These are phyloP conservation scores for Ptychadena robeensis DNA, from an alignment of 2,797 vertebrate species.

Conservation along the genomic window DNA sequence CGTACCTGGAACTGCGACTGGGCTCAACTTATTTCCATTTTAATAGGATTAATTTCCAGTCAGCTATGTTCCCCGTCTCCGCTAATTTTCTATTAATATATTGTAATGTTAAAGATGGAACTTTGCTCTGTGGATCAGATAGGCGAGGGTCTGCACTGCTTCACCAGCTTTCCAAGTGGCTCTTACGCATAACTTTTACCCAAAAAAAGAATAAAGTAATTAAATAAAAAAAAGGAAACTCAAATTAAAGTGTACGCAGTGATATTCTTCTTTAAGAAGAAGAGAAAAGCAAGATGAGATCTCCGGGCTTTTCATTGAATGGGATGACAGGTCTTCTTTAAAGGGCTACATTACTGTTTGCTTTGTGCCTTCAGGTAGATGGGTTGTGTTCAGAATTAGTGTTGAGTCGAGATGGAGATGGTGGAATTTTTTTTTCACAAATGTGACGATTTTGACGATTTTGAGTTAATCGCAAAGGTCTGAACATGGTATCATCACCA, in stretches of 20 bases:
- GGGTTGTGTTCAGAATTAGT: too few relatives aligned
- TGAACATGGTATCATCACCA: too few relatives aligned
- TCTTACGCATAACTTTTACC: neutral
- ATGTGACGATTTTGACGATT: too few relatives aligned
- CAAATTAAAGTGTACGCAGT: neutral
- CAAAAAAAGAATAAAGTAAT: neutral
- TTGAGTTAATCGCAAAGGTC: too few relatives aligned
- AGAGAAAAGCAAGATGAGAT: neutral
- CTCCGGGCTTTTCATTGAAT: too few relatives aligned
- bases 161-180: neutral
- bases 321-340: too few relatives aligned
- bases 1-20: conserved; percentile 15
- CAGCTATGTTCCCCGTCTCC: neutral
- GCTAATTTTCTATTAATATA: conserved; percentile 21
- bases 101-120: conserved; percentile 9
- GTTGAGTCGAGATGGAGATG: too few relatives aligned
- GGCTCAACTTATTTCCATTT: conserved; percentile 32
- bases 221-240: too few relatives aligned
- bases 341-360: too few relatives aligned
- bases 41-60: conserved; percentile 1
- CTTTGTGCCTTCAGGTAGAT: too few relatives aligned
- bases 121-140: conserved; percentile 6
- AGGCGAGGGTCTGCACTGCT: neutral
- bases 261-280: neutral
- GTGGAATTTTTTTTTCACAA: too few relatives aligned